Evolutionary conservation across 1,140 invertebrate genomes (phyloP).

Genomic region (Drosophila sp.): DNA sequence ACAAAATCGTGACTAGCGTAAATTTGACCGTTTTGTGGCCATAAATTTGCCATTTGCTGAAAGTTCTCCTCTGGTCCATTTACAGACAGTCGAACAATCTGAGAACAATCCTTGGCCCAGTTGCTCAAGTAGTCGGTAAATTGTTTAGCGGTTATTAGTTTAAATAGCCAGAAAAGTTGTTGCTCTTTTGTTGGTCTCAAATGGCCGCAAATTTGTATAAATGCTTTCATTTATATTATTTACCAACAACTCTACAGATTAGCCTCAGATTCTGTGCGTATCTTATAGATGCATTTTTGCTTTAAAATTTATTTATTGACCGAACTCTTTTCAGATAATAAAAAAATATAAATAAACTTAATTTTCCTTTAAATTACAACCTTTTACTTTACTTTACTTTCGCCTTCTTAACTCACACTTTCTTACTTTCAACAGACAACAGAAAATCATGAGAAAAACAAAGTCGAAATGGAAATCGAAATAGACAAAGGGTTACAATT

Average conservation of each 20-base stretch:
- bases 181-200: conserved; percentile 38
- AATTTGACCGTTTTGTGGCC: conserved; percentile 56
- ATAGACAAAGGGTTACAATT: conserved; percentile 43
- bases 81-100: conserved; percentile 6
- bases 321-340: too few relatives aligned
- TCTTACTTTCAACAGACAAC: conserved; percentile 1
- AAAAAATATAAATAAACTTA: too few relatives aligned
- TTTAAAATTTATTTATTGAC: too few relatives aligned
- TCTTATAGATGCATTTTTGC: too few relatives aligned
- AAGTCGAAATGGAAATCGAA: conserved; percentile 23
- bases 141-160: conserved; percentile 60
- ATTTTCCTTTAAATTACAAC: too few relatives aligned
- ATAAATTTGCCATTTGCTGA: conserved; percentile 58
- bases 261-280: too few relatives aligned
- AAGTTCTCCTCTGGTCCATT: conserved; percentile 16
- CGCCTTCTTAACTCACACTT: not conserved
- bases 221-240: conserved; percentile 8
- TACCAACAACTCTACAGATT: not conserved
- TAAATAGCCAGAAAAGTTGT: conserved; percentile 44
- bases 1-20: conserved; percentile 68
- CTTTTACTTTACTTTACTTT: too few relatives aligned
- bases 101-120: conserved; percentile 2
- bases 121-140: conserved; percentile 40
- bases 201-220: conserved; percentile 52
- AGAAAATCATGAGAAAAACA: not conserved